A percentile compares a stretch with the other conserved stretches of the same genome.
Evolutionary conservation across 1,140 invertebrate genomes (phyloP).

Genomic region (Drosophila oshimai): DNA sequence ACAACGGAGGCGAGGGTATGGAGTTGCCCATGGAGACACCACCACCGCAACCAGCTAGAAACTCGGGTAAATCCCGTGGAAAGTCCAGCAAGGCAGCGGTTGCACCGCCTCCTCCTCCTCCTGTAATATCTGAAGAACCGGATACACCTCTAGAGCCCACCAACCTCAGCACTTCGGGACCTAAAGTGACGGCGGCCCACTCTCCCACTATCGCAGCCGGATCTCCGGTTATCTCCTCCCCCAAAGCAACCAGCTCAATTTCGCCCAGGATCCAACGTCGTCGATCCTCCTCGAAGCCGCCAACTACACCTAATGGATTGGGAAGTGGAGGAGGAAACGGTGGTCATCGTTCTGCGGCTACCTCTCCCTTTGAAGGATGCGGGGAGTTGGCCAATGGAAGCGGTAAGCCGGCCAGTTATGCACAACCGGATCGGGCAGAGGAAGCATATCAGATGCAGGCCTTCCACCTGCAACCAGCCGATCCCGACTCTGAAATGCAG

Average conservation of each 20-base stretch:
- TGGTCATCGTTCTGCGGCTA: constrained; percentile 59
- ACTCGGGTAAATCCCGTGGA: constrained; percentile 23
- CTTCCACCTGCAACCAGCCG: constrained; percentile 73
- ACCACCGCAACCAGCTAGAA: neutral
- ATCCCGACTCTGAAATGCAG: constrained; percentile 51
- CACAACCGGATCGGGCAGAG: constrained; percentile 56
- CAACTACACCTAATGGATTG: constrained; percentile 44
- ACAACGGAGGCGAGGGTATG: constrained; percentile 38
- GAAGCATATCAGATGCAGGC: constrained; percentile 77
- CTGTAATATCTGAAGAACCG: neutral
- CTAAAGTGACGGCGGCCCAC: neutral
- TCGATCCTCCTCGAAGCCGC: constrained; percentile 5
- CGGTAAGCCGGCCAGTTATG: constrained; percentile 66
- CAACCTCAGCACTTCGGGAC: constrained; percentile 46
- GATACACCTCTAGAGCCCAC: constrained; percentile 46
- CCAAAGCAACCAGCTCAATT: constrained; percentile 32
- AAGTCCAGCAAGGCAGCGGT: constrained; percentile 16
- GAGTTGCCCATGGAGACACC: constrained; percentile 45
- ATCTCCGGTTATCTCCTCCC: constrained; percentile 7
- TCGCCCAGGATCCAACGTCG: constrained; percentile 24
- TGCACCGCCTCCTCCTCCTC: neutral
- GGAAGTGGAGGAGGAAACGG: constrained; percentile 1
- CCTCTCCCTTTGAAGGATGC: constrained; percentile 65
- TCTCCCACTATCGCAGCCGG: constrained; percentile 19
- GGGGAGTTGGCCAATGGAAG: constrained; percentile 61